These are phyloP conservation scores for Ceraclea dissimilis DNA, from an alignment of 2,888 invertebrate genomes.

Conservation along the genomic window DNA sequence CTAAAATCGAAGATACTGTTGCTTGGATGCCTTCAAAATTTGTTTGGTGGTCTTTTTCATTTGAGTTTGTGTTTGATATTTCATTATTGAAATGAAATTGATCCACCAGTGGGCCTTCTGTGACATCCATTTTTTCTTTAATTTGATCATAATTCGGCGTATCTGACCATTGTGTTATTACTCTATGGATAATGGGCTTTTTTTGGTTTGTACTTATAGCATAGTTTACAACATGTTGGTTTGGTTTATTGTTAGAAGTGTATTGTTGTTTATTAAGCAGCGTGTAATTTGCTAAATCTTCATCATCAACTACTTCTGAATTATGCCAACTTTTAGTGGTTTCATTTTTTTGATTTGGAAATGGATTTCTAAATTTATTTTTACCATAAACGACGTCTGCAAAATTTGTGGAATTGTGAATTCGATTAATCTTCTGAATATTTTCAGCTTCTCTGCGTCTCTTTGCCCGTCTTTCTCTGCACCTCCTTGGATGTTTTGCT, in stretches of 20 bases:
- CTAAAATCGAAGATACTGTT: not conserved
- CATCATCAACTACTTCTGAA: constrained; percentile 17
- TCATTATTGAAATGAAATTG: not conserved
- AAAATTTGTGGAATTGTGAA: not conserved
- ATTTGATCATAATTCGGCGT: constrained; percentile 36
- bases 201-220: constrained; percentile 32
- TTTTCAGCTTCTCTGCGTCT: not conserved
- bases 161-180: constrained; percentile 49
- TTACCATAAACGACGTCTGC: not conserved
- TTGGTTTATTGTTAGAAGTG: not conserved
- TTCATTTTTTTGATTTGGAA: too few relatives aligned
- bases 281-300: constrained; percentile 22
- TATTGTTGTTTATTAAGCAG: not conserved
- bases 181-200: constrained; percentile 34
- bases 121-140: not conserved
- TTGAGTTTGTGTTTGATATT: not conserved
- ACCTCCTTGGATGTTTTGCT: not conserved
- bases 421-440: not conserved
- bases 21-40: not conserved
- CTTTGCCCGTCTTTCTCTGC: not conserved
- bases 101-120: not conserved
- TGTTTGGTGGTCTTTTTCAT: not conserved
- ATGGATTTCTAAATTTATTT: not conserved
- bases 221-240: constrained; percentile 8
- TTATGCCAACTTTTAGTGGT: constrained; percentile 25